Evolutionary conservation across 2,113 vertebrate species (phyloP), one percentile per base, ranked within the genome.

Genomic region (Lepus americanus): DNA sequence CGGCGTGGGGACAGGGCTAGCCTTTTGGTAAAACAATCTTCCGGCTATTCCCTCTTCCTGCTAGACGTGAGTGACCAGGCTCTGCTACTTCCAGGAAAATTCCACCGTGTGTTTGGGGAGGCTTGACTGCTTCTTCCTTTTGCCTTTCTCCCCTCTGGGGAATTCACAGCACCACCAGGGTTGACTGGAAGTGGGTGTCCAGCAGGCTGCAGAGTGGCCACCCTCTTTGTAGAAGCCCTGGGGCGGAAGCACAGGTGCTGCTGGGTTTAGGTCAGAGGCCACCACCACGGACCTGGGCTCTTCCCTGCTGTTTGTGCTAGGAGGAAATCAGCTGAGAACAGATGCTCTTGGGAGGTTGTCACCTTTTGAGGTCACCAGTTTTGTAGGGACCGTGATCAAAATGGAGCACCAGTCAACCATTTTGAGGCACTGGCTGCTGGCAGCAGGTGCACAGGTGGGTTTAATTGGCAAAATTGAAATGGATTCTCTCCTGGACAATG

Each of bases 401-500:
- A 94, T 49, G 59, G 87, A 92, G 36, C 64, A 55, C 53, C 73
- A 23, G 79, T n/a, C 66, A 91, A 63, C 90, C 87, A 64, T 92
- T 96, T 27, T 64, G 79, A 94, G 67, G 78, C 55, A 31, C 67
- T 72, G 44, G 49, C 31, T 85, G n/a, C 31, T 77, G 72, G 72
- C 64, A 64, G 66, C 53, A 78, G 72, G 78, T 39, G 36, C 73
- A 25, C 23, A 89, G 92, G 59, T 94, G 77, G 14, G 44, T 92
- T 77, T 70, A 78, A 79, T 4, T 67, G 80, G 33, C 39, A 36
- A 94, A 92, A 92, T 8, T 90, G 79, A 79, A 92, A 92, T 84
- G 33, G 87, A 96, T 93, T 90, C 64, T 64, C 19, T 63, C 85
- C 76, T 59, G 55, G 76, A 96, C 93, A 94, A 70, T 83, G 55